Evolutionary conservation across 2,113 vertebrate genomes (phyloP), one percentile per base, ranked within the genome.

Genomic region (Loxodonta africana): DNA sequence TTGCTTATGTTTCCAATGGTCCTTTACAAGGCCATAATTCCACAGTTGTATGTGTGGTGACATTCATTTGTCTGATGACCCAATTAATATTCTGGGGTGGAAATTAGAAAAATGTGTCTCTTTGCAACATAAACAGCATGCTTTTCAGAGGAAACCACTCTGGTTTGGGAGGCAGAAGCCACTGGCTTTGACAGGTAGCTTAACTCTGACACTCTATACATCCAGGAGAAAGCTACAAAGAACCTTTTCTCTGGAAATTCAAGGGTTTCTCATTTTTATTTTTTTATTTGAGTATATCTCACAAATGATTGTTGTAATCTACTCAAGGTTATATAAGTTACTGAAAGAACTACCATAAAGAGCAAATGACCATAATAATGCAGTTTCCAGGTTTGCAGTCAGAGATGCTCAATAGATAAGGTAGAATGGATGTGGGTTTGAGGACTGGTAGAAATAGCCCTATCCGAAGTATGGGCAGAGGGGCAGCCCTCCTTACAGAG

Each of bases 71-170:
- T 26, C 77, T 90, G 48, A 53, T 28, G 86, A 65, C 23, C 53
- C 12, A 63, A 8, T 86, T 84, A 41, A 78, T 83, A 83, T 88
- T 65, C 41, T 25, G 20, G 48, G 44, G 25, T 62, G 33, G 20
- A 90, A 95, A 90, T 73, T 11, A 65, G 48, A 95, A 83, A 46
- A 53, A 81, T 91, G 33, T 85, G 4, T 93, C 37, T 88, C 30
- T 8, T 95, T 93, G 28, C 1, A 17, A 73, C 51, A 25, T 46
- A n/a, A 0, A 69, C 28, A 90, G 78, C 51, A 78, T 74, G 53
- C 15, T 53, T 2, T 73, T 62, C 20, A 15, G 53, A 69, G 65
- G 2, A 46, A 90, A 48, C 2, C 67, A 53, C 17, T 83, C 41
- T 78, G 51, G 11, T 69, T 78, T 95, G 15, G 67, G 67, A 63